Evolutionary conservation across 64 coral and sea anemone genomes (phyloP).

Genomic region (Porites lutea): DNA sequence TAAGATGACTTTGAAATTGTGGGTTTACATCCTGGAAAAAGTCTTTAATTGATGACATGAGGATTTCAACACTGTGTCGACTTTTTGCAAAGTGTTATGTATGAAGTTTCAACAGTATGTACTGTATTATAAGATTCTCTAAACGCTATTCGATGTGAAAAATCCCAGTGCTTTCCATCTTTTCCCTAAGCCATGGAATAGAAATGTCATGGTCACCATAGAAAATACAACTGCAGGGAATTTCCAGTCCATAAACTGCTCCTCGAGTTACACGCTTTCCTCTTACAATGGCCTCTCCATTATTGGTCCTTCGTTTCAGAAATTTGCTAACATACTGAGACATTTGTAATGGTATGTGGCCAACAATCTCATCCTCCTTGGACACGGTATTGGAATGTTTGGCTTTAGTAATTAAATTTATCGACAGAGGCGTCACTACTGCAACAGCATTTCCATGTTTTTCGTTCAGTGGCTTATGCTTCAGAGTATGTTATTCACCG

Average conservation of each 20-base stretch:
- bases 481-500: background rate
- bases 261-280: slow-evolving; percentile 10
- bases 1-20: background rate
- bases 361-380: background rate
- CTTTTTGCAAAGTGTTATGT: too few species aligned
- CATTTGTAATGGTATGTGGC: slow-evolving; percentile 28
- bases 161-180: too few species aligned
- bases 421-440: background rate
- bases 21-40: background rate
- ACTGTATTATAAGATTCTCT: too few species aligned
- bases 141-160: too few species aligned
- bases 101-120: too few species aligned
- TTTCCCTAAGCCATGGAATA: background rate
- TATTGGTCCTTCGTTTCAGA: slow-evolving; percentile 15
- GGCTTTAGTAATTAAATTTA: background rate
- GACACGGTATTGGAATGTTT: background rate
- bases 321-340: background rate
- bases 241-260: slow-evolving; percentile 25
- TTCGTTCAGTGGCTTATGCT: slow-evolving; percentile 20
- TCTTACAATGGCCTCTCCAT: background rate
- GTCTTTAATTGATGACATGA: background rate
- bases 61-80: slow-evolving; percentile 5
- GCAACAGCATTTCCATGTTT: slow-evolving; percentile 27
- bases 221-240: background rate
- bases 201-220: background rate